phyloP scores from a whole-genome alignment of 30 jellyfish, hydroid and myxozoan genomes.

The Haliclystus octoradiatus region DNA sequence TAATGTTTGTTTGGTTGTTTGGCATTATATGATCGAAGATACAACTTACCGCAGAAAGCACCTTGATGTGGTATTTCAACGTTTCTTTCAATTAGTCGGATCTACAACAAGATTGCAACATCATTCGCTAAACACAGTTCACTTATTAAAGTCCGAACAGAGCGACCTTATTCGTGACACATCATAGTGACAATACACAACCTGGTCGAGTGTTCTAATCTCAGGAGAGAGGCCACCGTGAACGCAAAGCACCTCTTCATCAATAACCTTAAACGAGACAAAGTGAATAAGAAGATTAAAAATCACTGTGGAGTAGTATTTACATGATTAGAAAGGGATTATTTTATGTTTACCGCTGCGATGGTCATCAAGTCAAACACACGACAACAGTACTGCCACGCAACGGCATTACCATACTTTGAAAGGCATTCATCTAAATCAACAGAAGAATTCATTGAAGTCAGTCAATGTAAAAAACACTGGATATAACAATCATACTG shows the following conservation, averaged over 20 bases:
- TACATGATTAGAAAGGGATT: background rate
- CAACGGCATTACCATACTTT: conserved; percentile 94
- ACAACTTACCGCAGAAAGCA: conserved; percentile 96
- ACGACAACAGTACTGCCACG: conserved; percentile 92
- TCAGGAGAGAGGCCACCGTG: conserved; percentile 99
- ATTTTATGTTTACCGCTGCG: conserved; percentile 72
- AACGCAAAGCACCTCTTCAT: conserved; percentile 85
- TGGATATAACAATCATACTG: too few relatives aligned
- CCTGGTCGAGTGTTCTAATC: conserved; percentile 82
- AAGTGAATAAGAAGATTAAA: background rate
- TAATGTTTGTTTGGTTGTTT: too few relatives aligned
- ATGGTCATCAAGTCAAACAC: conserved; percentile 87
- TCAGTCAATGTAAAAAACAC: too few relatives aligned
- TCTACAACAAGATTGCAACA: conserved; percentile 17
- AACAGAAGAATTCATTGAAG: too few relatives aligned
- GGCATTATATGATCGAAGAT: too few relatives aligned
- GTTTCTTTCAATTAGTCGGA: conserved; percentile 80
- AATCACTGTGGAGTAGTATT: background rate
- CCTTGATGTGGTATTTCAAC: conserved; percentile 97
- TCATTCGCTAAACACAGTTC: background rate
- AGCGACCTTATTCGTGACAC: background rate
- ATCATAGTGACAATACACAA: background rate
- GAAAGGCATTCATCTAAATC: conserved; percentile 89
- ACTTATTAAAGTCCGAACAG: background rate
- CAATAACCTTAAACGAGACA: conserved; percentile 50